Evolutionary conservation across 2,888 invertebrate species (phyloP).

Genomic region (Stenodema calcarata): DNA sequence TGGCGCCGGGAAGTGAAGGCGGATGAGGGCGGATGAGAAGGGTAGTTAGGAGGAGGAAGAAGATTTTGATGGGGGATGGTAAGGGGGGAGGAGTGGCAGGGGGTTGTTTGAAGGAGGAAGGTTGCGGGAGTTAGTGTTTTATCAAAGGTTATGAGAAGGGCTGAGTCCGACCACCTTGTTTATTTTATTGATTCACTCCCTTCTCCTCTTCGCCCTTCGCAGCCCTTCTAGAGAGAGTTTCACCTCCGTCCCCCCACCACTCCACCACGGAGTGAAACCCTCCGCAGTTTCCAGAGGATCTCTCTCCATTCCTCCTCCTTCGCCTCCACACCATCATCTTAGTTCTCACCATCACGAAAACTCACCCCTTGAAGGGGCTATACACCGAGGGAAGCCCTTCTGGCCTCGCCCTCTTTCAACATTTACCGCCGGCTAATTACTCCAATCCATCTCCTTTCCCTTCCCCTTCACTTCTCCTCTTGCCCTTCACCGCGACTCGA

Average conservation of each 20-base stretch:
- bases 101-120: background rate
- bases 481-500: background rate
- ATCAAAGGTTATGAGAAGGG: slow-evolving; percentile 47
- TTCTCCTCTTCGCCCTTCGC: slow-evolving; percentile 6
- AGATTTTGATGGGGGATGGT: background rate
- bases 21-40: too few relatives aligned
- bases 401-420: background rate
- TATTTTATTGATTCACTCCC: slow-evolving; percentile 44
- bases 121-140: slow-evolving; percentile 33
- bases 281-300: background rate
- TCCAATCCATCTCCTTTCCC: background rate
- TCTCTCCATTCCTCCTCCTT: background rate
- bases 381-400: background rate
- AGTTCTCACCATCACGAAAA: background rate
- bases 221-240: background rate
- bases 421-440: background rate
- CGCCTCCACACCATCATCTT: background rate
- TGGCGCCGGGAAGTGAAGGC: too few relatives aligned
- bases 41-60: background rate
- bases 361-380: background rate
- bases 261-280: background rate
- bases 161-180: slow-evolving; percentile 48
- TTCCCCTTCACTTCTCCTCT: background rate
- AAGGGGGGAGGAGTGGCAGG: background rate
- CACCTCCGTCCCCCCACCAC: background rate